phyloP scores from a whole-genome alignment of 2,888 invertebrate species.

The Oscheius sp. region DNA sequence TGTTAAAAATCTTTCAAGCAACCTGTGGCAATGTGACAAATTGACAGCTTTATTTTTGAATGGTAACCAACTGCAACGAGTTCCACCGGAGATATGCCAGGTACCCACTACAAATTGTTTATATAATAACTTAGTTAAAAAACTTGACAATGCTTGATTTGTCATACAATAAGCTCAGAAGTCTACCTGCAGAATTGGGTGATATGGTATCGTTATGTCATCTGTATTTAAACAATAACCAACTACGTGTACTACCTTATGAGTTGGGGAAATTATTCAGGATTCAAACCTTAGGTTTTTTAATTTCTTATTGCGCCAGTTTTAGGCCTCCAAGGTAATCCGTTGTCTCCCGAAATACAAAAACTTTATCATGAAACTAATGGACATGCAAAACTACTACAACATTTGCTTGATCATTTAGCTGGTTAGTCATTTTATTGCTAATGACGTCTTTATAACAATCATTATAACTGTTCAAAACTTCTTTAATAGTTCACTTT shows the following conservation, averaged over 20 bases:
- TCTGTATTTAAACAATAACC: constrained; percentile 91
- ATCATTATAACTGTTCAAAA: background rate
- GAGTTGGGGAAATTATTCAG: constrained; percentile 97
- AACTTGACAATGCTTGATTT: constrained; percentile 89
- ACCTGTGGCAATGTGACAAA: constrained; percentile 87
- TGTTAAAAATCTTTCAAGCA: constrained; percentile 90
- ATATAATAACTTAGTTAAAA: constrained; percentile 73
- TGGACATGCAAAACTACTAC: constrained; percentile 90
- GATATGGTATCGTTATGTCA: constrained; percentile 95
- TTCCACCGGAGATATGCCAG: constrained; percentile 89
- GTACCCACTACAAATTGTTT: constrained; percentile 29
- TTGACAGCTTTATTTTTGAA: constrained; percentile 93
- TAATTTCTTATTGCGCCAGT: background rate
- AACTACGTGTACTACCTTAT: constrained; percentile 89
- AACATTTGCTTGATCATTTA: constrained; percentile 93
- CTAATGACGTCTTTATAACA: background rate
- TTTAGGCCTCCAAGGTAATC: constrained; percentile 80
- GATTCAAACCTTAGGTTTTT: constrained; percentile 84
- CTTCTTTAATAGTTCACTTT: background rate
- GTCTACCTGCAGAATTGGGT: constrained; percentile 92
- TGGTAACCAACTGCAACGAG: constrained; percentile 87
- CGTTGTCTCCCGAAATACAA: constrained; percentile 89
- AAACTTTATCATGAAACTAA: constrained; percentile 90
- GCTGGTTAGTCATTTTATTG: constrained; percentile 79
- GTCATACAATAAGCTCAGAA: constrained; percentile 91